A percentile compares a stretch with the other conserved stretches of the same genome.
Conservation (phyloP, 1,140 invertebrate genomes). For the Pararge aegeria region DNA sequence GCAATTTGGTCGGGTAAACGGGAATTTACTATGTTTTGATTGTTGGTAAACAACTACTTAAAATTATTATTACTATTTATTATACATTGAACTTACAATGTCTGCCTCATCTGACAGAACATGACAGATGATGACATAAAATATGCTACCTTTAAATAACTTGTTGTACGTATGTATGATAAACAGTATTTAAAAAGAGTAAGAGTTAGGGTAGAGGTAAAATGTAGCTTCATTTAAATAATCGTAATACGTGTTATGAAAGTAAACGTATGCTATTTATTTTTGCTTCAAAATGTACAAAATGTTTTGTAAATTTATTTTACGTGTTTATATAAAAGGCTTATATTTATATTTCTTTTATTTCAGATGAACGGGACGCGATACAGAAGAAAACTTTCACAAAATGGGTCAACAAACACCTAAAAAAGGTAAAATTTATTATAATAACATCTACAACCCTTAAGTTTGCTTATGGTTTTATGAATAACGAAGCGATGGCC, state of each 20-base stretch:
- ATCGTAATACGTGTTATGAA: too few species aligned
- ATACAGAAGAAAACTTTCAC: conserved; percentile 99
- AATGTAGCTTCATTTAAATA: too few species aligned
- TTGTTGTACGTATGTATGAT: too few species aligned
- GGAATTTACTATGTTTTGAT: conserved; percentile 2
- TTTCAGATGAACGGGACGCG: conserved; percentile 99
- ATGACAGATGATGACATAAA: too few species aligned
- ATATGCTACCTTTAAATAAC: too few species aligned
- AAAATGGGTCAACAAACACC: conserved; percentile 99
- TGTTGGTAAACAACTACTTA: neutral
- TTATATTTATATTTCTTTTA: conserved; percentile 37
- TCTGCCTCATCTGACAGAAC: too few species aligned
- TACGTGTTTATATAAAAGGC: too few species aligned
- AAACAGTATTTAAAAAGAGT: too few species aligned
- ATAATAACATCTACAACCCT: conserved; percentile 11
- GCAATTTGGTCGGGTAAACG: conserved; percentile 9
- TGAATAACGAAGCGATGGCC: neutral
- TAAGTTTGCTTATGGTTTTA: conserved; percentile 34
- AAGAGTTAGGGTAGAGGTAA: too few species aligned
- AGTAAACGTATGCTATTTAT: too few species aligned
- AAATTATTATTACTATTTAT: neutral
- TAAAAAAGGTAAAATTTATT: conserved; percentile 93
- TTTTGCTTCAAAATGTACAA: too few species aligned
- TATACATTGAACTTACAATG: too few species aligned
- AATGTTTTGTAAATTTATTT: neutral